Base-by-base conservation (phyloP, 2,888 invertebrate species). In the Limnephilus lunatus region DNA sequence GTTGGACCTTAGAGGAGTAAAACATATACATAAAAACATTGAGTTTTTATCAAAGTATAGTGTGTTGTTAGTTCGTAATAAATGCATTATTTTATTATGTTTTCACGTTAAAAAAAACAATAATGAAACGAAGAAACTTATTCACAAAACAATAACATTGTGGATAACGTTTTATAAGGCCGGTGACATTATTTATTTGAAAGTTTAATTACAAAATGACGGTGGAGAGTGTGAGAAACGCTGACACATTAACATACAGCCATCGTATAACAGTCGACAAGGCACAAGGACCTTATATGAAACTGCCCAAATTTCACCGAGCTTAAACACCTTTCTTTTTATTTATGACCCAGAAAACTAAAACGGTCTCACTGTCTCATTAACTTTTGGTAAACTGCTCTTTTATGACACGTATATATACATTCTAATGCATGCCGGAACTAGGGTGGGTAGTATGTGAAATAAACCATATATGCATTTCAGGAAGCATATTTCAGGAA, bases 221-320 rank as follows among this genome's bases (percentile, higher is more conserved):
- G 25, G 19, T 68, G 68, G 68, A n/a, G n/a, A 68, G 68, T n/a
- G 68, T 68, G 68, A 68, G 68, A 68, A 68, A 68, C 68, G 68
- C 9, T 2, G 11, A 68, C 7, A n/a, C 68, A 68, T 68, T 25
- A n/a, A 9, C 25, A 25, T 68, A 25, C 25, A 68, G 68, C 25
- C 68, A 68, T 68, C n/a, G 68, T 68, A 25, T 9, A n/a, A 68
- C 68, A 25, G 68, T n/a, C 32, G 19, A 25, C 35, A 85, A 85
- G 25, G 81, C 32, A 80, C 81, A 89, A 89, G 81, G 88, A 44
- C 88, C 88, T 88, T 88, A 68, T 88, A 31, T 68, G 87, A 88
- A 80, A 68, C 35, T 80, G 88, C 30, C 88, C 88, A 35, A 89
- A 89, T 81, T 89, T 89, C 88, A 32, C 88, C 68, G 32, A 68